Evolutionary conservation across 2,113 vertebrate species (phyloP).

Genomic region (Uria aalge): DNA sequence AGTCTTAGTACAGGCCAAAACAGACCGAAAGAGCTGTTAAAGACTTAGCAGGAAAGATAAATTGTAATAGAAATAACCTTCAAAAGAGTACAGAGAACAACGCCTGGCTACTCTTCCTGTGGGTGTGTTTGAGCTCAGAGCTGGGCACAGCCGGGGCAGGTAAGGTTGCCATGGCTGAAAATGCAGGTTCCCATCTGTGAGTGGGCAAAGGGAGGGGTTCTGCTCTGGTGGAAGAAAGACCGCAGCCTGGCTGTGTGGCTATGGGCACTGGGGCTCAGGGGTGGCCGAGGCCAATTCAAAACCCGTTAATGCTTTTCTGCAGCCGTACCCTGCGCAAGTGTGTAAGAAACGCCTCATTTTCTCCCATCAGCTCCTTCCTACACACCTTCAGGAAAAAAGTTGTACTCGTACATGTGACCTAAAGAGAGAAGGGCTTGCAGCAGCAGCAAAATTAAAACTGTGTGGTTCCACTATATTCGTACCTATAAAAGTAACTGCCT

Average conservation of each 20-base stretch:
- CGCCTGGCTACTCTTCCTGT: neutral
- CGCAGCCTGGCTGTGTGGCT: fast-evolving
- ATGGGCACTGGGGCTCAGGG: neutral
- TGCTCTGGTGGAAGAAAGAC: neutral
- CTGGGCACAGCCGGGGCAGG: fast-evolving
- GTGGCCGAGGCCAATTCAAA: fast-evolving
- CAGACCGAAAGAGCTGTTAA: neutral
- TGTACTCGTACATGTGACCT: neutral
- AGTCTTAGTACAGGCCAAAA: neutral
- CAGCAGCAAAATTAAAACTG: neutral
- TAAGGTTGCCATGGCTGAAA: neutral
- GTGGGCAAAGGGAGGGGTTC: neutral
- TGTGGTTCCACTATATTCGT: neutral
- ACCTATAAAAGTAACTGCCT: neutral
- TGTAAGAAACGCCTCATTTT: neutral
- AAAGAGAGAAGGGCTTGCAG: neutral
- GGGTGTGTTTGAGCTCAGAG: neutral
- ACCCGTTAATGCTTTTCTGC: neutral
- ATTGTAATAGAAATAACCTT: neutral
- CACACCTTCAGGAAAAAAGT: neutral
- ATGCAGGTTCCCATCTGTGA: neutral
- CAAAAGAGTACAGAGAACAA: neutral
- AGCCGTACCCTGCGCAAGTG: too few relatives aligned
- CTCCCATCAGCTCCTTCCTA: neutral
- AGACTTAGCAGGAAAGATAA: neutral